A percentile compares a stretch with the other conserved stretches of the same genome.
Evolutionary conservation across 2,888 invertebrate species (phyloP).

Genomic region (Lathronympha strigana): DNA sequence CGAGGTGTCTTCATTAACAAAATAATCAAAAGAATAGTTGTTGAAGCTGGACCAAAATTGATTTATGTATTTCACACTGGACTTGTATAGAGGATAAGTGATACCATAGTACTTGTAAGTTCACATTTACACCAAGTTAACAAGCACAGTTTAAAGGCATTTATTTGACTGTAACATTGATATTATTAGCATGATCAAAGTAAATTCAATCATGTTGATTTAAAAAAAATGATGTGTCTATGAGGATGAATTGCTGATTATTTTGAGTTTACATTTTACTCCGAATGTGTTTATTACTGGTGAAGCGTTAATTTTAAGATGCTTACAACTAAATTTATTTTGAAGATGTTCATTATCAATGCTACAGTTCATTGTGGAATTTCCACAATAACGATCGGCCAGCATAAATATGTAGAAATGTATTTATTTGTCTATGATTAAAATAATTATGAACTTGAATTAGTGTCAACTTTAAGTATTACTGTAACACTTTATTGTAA

Average conservation of each 20-base stretch:
- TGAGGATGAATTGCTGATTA: not conserved
- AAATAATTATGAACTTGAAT: constrained; percentile 8
- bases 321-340: not conserved
- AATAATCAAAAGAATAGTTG: constrained; percentile 53
- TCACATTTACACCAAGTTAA: constrained; percentile 8
- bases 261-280: no score
- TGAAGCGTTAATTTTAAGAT: not conserved
- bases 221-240: not conserved
- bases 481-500: constrained; percentile 16
- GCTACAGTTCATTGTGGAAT: constrained; percentile 3
- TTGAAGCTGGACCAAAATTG: constrained; percentile 80
- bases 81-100: constrained; percentile 27
- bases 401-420: constrained; percentile 12
- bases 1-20: constrained; percentile 67
- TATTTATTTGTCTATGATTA: not conserved
- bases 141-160: constrained; percentile 2
- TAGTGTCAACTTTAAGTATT: constrained; percentile 21
- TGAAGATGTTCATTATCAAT: constrained; percentile 7
- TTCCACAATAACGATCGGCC: constrained; percentile 14
- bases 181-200: not conserved
- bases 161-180: constrained; percentile 17
- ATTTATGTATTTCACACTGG: constrained; percentile 50
- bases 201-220: not conserved
- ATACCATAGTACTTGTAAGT: constrained; percentile 33
- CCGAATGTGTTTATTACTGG: no score